Base-by-base conservation (phyloP, 2,888 invertebrate species). In the Drosophila pegasa region DNA sequence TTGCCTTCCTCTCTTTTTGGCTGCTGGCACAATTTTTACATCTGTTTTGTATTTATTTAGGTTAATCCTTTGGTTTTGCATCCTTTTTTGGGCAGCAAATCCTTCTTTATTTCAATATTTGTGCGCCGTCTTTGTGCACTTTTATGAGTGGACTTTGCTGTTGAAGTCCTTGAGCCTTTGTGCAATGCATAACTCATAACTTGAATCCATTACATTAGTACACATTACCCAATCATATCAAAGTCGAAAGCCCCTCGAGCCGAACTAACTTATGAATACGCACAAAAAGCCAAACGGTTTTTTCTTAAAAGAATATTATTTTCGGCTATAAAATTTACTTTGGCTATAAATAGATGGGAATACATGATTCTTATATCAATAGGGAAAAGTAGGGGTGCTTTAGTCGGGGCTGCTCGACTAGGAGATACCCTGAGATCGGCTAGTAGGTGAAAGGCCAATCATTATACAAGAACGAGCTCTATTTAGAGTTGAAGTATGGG, bases 11-110 rank as follows among this genome's bases (percentile, higher is more conserved):
- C n/a, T 45, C 16, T 48, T 52, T 72, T 68, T 60, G 38, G 27
- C 31, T 31, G 62, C 71, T 87, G 75, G 71, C 71, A 83, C 74
- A 80, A 76, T 80, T 84, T 78, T 73, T 76, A 74, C 83, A 78
- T 76, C 75, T 80, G 81, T 74, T 88, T 84, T 75, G 67, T 87
- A 74, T 88, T 86, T 86, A 88, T 88, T 87, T 87, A 87, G 89
- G 87, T 87, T 86, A 86, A 86, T 88, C 87, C 87, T 79, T 79
- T 73, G 51, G 66, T 58, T 63, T 60, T 52, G 38, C 52, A 52
- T 41, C 43, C 40, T 40, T 57, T 66, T 33, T 31, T 16, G 43
- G 22, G 29, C 12, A 52, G 47, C 65, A 78, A 78, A 79, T 75
- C 77, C 68, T 60, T 57, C 72, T 72, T 75, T 71, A 61, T 78